These are phyloP conservation scores for Emydocephalus ijimae DNA, from an alignment of 2,113 vertebrate species.

Conservation along the genomic window DNA sequence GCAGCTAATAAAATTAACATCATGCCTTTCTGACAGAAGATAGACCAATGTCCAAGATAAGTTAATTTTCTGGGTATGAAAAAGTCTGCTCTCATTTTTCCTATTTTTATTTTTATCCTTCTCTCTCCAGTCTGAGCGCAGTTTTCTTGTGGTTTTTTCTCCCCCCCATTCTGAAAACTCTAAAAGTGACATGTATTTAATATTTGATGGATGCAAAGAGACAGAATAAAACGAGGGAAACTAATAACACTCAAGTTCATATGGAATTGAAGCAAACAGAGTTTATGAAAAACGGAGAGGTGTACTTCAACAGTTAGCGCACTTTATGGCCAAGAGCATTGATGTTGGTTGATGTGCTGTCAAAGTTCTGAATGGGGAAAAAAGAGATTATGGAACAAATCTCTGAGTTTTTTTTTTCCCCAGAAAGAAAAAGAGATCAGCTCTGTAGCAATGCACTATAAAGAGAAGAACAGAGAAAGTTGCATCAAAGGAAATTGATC, in stretches of 20 bases:
- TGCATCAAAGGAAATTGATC: slow-evolving; percentile 56
- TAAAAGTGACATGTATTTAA: slow-evolving; percentile 67
- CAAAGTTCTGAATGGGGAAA: slow-evolving; percentile 59
- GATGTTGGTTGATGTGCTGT: slow-evolving; percentile 66
- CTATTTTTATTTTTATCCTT: slow-evolving; percentile 17
- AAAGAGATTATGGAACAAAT: slow-evolving; percentile 66
- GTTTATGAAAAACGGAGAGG: slow-evolving; percentile 76
- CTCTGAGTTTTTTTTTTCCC: slow-evolving; percentile 37
- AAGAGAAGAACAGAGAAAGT: slow-evolving; percentile 67
- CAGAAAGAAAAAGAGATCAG: slow-evolving; percentile 60
- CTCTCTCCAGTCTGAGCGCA: neutral
- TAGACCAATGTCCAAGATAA: neutral
- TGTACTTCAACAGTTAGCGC: slow-evolving; percentile 75
- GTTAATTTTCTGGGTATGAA: slow-evolving; percentile 4
- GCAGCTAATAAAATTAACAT: slow-evolving; percentile 14
- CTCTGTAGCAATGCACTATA: slow-evolving; percentile 68
- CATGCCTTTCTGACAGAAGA: slow-evolving; percentile 5
- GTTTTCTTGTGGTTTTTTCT: neutral
- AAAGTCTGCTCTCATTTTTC: slow-evolving; percentile 19
- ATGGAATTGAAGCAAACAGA: slow-evolving; percentile 74
- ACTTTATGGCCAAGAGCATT: slow-evolving; percentile 77
- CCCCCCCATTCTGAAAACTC: slow-evolving; percentile 49
- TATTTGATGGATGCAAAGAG: slow-evolving; percentile 77
- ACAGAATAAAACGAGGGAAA: slow-evolving; percentile 68
- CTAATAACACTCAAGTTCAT: slow-evolving; percentile 75